Conservation (phyloP, 92 coral and sea anemone genomes). For the Palythoa grandiflora region DNA sequence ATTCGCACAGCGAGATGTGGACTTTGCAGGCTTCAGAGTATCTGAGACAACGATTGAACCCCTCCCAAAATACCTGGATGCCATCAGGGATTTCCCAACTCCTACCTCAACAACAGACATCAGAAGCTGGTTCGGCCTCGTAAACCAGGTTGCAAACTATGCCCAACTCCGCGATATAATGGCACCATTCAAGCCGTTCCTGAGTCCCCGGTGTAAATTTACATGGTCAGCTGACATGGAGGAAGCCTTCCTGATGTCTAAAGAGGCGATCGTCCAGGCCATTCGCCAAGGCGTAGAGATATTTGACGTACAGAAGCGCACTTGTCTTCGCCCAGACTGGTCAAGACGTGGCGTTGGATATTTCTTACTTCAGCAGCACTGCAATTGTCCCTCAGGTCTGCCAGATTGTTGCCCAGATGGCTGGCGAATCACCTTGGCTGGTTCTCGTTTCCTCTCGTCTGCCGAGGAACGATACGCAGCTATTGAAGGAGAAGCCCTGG, state of each 20-base stretch:
- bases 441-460: not conserved
- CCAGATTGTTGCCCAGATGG: constrained; percentile 19
- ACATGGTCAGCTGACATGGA: not conserved
- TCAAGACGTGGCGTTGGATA: too few species aligned
- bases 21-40: not conserved
- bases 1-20: not conserved
- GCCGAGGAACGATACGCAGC: constrained; percentile 16
- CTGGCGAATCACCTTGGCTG: not conserved
- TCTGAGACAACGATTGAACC: not conserved
- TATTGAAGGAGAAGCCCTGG: not conserved
- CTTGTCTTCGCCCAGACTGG: too few species aligned
- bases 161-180: too few species aligned
- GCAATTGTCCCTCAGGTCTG: not conserved
- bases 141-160: not conserved
- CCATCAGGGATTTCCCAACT: not conserved
- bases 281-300: too few species aligned
- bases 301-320: too few species aligned
- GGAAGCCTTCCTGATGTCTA: too few species aligned
- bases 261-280: too few species aligned
- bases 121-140: not conserved
- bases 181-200: too few species aligned
- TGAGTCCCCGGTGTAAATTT: not conserved
- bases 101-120: not conserved
- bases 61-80: too few species aligned
- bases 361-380: too few species aligned